Base-by-base conservation (phyloP, 2,888 invertebrate species). In the Erpobdella octoculata region DNA sequence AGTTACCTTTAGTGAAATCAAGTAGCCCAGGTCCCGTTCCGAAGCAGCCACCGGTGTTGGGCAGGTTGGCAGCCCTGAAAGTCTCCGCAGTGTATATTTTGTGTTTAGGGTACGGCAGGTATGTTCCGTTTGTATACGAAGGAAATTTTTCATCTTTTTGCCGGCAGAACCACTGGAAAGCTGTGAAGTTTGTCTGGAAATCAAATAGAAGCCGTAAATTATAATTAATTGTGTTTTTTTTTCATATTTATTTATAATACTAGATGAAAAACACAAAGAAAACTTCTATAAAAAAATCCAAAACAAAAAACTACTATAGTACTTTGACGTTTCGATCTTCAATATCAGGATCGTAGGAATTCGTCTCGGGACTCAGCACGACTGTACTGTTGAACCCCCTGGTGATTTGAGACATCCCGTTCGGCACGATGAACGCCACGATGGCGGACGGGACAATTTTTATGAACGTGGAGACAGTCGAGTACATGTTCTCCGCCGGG, bases 291-390 rank as follows among this genome's bases (percentile, higher is more conserved):
- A n/a, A n/a, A n/a, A n/a, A n/a, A n/a, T n/a, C n/a, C n/a, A n/a
- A n/a, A n/a, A n/a, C n/a, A n/a, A n/a, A n/a, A n/a, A n/a, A n/a
- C n/a, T n/a, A n/a, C n/a, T n/a, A n/a, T n/a, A n/a, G n/a, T n/a
- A n/a, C n/a, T n/a, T n/a, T n/a, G n/a, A n/a, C n/a, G n/a, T n/a
- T n/a, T n/a, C n/a, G 73, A 9, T 69, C 35, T 1, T 74, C 74
- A 1, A 78, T 75, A 74, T 84, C 84, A 0, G 84, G 84, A 74
- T 85, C 84, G 37, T 78, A 76, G 0, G 84, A 83, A 71, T 77
- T 77, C 0, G 66, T 69, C 15, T 73, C 76, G 1, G 84, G 83
- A 6, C 76, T 73, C 5, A 85, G 76, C 0, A 74, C 75, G 0
- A 83, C 53, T 4, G 62, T 74, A 53, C 77, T 78, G 12, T 76